Evolutionary conservation across 2,888 invertebrate species (phyloP), one percentile per base, ranked within the genome.

Genomic region (Hypselothyrea guttata): DNA sequence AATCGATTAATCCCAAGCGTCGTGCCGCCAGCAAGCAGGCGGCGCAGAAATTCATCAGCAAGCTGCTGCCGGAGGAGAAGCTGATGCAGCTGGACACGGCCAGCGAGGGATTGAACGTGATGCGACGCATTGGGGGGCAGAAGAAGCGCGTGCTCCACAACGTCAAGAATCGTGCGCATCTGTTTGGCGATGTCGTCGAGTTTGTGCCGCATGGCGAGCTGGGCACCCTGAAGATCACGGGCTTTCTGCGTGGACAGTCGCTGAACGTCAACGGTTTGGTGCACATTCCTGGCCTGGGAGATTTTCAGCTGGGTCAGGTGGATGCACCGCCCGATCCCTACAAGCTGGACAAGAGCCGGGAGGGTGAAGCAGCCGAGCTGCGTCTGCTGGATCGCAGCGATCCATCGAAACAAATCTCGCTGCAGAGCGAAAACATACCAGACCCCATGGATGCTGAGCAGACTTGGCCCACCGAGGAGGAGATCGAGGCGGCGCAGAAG

Each of bases 371-470:
- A n/a, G 46, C 47, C 31, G 91, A 91, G 74, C 71, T 71, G 5
- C 91, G 91, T 60, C 81, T 91, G 8, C 88, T 92, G 51, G 88
- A 89, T 28, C 91, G 91, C 90, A 93, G 93, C 13, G 93, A 95
- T 90, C 92, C 93, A 1, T 78, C 84, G 0, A 92, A 93, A 84
- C 96, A 95, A 90, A 94, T 94, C 84, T 93, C 94, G 48, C 91
- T 98, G 33, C 92, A 93, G 56, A 91, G 93, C 18, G 98, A 97
- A 91, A 95, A 96, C 90, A 90, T 94, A 48, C 94, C 95, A 0
- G 96, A 98, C 91, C 94, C 94, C 4, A 95, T 98, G 96, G 96
- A 97, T 87, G 97, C 95, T 1, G 98, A 98, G 88, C 98, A 98
- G 90, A 98, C 98, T 0, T 98, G 97, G 97, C 98, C 98, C 0